Evolutionary conservation across 64 coral and sea anemone species (phyloP).

Genomic region (Platygyra sinensis): DNA sequence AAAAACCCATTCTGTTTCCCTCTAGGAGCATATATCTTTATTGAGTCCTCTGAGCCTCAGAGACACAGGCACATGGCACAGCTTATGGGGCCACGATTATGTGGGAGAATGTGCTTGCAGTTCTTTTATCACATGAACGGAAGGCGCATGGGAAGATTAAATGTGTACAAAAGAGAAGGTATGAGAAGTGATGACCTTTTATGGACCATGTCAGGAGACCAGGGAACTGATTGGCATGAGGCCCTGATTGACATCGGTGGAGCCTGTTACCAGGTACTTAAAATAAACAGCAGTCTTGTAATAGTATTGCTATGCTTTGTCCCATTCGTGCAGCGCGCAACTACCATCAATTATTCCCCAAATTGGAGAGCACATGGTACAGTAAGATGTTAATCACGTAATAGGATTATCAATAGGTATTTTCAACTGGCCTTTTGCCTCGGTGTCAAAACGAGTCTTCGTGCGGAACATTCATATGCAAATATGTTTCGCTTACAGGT

Average conservation of each 20-base stretch:
- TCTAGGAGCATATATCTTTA: slow-evolving; percentile 72
- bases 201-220: slow-evolving; percentile 68
- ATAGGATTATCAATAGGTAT: too few relatives aligned
- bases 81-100: slow-evolving; percentile 74
- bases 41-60: slow-evolving; percentile 46
- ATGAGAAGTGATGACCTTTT: slow-evolving; percentile 60
- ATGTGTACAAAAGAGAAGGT: slow-evolving; percentile 77
- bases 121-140: slow-evolving; percentile 86
- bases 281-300: not conserved
- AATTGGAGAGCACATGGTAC: too few relatives aligned
- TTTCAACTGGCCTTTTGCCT: too few relatives aligned
- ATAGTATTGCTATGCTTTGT: not conserved
- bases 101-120: slow-evolving; percentile 73
- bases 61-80: slow-evolving; percentile 4
- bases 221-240: slow-evolving; percentile 80
- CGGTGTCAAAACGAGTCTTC: too few relatives aligned
- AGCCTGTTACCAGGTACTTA: slow-evolving; percentile 80
- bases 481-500: too few relatives aligned
- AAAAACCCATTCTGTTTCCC: not conserved
- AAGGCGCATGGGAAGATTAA: slow-evolving; percentile 36
- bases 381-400: too few relatives aligned
- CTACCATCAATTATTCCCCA: too few relatives aligned
- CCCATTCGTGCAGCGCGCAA: too few relatives aligned
- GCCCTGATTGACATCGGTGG: slow-evolving; percentile 76
- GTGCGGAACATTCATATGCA: too few relatives aligned